Evolutionary conservation across 2,888 invertebrate genomes (phyloP).

Genomic region (Noctua fimbriata): DNA sequence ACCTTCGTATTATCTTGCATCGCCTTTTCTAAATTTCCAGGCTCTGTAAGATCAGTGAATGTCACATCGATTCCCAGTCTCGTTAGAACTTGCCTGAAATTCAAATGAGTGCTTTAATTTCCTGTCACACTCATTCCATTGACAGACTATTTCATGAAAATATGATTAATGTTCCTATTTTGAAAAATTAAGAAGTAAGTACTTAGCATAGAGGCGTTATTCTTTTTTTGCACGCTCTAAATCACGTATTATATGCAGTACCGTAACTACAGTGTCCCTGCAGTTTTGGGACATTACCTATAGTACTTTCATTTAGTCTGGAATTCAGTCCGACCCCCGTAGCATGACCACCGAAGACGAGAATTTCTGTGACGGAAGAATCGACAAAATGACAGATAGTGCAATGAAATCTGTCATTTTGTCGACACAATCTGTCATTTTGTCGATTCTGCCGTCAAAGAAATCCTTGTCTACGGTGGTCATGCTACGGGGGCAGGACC

Average conservation of each 20-base stretch:
- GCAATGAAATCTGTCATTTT: too few relatives aligned
- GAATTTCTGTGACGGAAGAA: too few relatives aligned
- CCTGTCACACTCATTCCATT: neutral
- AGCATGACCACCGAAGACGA: too few relatives aligned
- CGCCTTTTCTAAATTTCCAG: constrained; percentile 92
- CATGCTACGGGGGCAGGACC: too few relatives aligned
- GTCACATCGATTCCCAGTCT: constrained; percentile 93
- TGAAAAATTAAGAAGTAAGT: neutral
- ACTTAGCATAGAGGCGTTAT: too few relatives aligned
- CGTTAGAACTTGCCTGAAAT: constrained; percentile 90
- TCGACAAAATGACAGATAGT: too few relatives aligned
- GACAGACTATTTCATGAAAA: neutral
- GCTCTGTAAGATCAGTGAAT: constrained; percentile 94
- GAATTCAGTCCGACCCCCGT: too few relatives aligned
- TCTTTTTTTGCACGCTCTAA: neutral
- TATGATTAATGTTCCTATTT: constrained; percentile 8
- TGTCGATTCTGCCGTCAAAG: too few relatives aligned
- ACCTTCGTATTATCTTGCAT: constrained; percentile 88
- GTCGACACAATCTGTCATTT: too few relatives aligned
- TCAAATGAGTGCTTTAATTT: constrained; percentile 53
- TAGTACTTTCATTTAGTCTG: neutral
- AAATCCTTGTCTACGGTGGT: too few relatives aligned
- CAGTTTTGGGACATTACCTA: neutral
- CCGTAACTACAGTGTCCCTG: neutral
- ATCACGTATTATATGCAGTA: neutral